phyloP scores from a whole-genome alignment of 1,140 invertebrate species.

The Agrypnia vestita region DNA sequence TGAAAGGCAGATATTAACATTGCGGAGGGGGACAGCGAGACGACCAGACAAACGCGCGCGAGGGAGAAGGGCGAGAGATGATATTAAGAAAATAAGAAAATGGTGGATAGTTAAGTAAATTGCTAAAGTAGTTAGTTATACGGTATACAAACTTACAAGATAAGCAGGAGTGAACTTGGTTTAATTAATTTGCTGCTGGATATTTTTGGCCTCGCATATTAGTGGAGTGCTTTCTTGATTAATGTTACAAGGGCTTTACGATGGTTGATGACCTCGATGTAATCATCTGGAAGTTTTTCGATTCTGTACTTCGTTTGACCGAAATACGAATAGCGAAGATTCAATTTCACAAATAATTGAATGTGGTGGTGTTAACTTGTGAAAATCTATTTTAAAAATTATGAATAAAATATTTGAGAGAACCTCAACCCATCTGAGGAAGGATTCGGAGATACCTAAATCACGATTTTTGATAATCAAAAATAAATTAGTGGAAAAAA shows the following conservation, averaged over 20 bases:
- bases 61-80: slow-evolving; percentile 49
- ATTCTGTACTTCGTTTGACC: not conserved
- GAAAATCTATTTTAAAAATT: too few species aligned
- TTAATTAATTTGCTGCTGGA: slow-evolving; percentile 35
- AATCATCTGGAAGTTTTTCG: slow-evolving; percentile 11
- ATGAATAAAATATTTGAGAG: too few species aligned
- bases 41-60: slow-evolving; percentile 21
- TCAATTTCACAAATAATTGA: too few species aligned
- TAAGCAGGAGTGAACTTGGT: slow-evolving; percentile 49
- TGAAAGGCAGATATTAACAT: slow-evolving; percentile 62
- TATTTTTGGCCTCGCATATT: slow-evolving; percentile 19
- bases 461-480: too few species aligned
- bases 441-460: too few species aligned
- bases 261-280: slow-evolving; percentile 15
- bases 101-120: slow-evolving; percentile 62
- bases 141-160: slow-evolving; percentile 56
- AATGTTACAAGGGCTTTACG: slow-evolving; percentile 19
- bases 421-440: too few species aligned
- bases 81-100: slow-evolving; percentile 62
- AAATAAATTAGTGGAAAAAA: too few species aligned
- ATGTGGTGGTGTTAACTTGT: too few species aligned
- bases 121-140: slow-evolving; percentile 61
- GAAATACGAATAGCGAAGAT: too few species aligned
- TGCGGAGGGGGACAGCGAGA: slow-evolving; percentile 50
- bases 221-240: slow-evolving; percentile 36